phyloP scores from a whole-genome alignment of 1,140 invertebrate species.

The Palaemon carinicauda region DNA sequence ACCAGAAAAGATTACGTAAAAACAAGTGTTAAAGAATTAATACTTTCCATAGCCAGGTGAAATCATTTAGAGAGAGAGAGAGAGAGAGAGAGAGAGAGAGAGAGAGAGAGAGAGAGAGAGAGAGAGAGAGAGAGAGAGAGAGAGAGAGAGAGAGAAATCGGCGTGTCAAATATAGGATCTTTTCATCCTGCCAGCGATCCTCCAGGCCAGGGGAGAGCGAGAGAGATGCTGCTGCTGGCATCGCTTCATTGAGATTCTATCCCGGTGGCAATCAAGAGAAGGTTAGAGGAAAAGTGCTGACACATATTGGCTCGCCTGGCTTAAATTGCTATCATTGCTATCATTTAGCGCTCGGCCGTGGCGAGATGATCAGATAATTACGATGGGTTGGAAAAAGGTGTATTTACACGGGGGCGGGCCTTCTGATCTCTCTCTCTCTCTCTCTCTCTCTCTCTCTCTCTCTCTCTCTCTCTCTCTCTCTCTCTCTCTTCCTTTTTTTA shows the following conservation, averaged over 20 bases:
- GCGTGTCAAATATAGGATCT: too few relatives aligned
- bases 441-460: not conserved
- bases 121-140: too few relatives aligned
- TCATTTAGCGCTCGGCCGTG: slow-evolving; percentile 28
- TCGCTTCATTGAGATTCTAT: slow-evolving; percentile 38
- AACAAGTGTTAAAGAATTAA: too few relatives aligned
- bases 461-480: not conserved
- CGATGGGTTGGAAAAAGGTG: not conserved
- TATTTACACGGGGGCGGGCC: not conserved
- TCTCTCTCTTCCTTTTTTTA: not conserved
- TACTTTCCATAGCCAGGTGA: too few relatives aligned
- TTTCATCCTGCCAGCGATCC: not conserved
- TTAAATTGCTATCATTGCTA: slow-evolving; percentile 38
- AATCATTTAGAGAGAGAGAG: too few relatives aligned
- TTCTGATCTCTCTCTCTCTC: not conserved
- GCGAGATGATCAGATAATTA: slow-evolving; percentile 2
- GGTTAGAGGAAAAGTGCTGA: slow-evolving; percentile 44
- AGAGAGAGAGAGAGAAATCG: too few relatives aligned
- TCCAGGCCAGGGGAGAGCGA: not conserved
- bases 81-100: too few relatives aligned
- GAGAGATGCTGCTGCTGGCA: not conserved
- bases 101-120: too few relatives aligned
- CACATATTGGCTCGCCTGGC: slow-evolving; percentile 31
- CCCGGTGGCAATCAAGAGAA: slow-evolving; percentile 30
- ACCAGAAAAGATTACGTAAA: too few relatives aligned